Percentiles rank a stretch among this genome's conserved stretches.
These are phyloP conservation scores for Steinernema carpocapsae DNA, from an alignment of 2,888 invertebrate genomes.

Conservation along the genomic window DNA sequence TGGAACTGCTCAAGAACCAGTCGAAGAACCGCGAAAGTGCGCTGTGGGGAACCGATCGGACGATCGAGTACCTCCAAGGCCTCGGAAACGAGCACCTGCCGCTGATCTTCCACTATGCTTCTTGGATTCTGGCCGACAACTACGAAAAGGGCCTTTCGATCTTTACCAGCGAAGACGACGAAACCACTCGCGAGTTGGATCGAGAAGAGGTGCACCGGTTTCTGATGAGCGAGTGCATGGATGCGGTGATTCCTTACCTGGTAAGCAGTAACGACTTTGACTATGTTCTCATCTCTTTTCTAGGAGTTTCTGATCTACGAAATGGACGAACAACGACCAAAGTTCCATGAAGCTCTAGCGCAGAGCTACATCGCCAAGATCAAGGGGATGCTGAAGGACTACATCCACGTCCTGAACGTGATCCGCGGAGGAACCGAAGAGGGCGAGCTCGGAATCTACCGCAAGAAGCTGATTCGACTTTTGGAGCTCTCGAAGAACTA, in stretches of 20 bases:
- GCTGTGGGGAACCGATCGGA: slow-evolving; percentile 81
- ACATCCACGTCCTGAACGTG: slow-evolving; percentile 68
- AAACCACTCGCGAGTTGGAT: slow-evolving; percentile 87
- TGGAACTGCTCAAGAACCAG: slow-evolving; percentile 82
- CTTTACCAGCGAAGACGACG: slow-evolving; percentile 80
- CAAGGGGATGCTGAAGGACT: slow-evolving; percentile 69
- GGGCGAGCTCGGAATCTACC: slow-evolving; percentile 73
- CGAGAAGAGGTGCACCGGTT: slow-evolving; percentile 87
- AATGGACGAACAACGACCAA: slow-evolving; percentile 84
- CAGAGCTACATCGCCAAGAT: slow-evolving; percentile 84
- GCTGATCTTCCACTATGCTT: slow-evolving; percentile 89
- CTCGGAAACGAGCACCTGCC: slow-evolving; percentile 82
- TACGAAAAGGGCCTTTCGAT: slow-evolving; percentile 85
- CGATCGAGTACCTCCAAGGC: slow-evolving; percentile 87
- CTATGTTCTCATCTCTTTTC: not conserved
- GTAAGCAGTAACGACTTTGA: too few relatives aligned
- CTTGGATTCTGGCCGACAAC: slow-evolving; percentile 85
- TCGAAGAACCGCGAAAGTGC: slow-evolving; percentile 76
- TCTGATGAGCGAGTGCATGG: slow-evolving; percentile 79
- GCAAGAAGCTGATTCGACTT: slow-evolving; percentile 74
- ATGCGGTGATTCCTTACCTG: slow-evolving; percentile 86
- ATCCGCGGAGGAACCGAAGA: slow-evolving; percentile 71
- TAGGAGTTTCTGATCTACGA: slow-evolving; percentile 86
- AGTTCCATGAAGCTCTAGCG: slow-evolving; percentile 88
- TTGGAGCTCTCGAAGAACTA: slow-evolving; percentile 57